Evolutionary conservation across 2,113 vertebrate species (phyloP).

Genomic region (Chloropsis cyanopogon): DNA sequence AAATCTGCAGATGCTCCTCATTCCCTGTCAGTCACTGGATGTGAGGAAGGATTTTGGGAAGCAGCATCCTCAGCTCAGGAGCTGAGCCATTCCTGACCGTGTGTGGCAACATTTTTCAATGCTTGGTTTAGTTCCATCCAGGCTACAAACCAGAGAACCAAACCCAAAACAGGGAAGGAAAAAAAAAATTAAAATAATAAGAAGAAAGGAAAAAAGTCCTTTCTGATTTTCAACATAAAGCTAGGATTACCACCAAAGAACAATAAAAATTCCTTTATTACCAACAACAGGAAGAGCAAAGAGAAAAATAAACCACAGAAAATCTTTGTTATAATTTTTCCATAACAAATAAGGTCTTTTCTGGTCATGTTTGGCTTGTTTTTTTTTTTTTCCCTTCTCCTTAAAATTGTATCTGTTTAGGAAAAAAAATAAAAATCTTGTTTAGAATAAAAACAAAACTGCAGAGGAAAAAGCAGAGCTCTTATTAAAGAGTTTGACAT

Average conservation of each 20-base stretch:
- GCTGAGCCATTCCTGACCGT: not conserved
- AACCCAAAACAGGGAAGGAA: not conserved
- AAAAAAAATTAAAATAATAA: not conserved
- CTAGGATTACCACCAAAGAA: conserved; percentile 58
- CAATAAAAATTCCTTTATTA: conserved; percentile 65
- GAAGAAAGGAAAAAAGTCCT: not conserved
- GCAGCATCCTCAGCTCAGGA: not conserved
- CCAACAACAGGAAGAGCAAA: conserved; percentile 54
- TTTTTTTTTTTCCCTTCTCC: not conserved
- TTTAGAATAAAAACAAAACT: conserved; percentile 59
- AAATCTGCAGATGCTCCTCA: not conserved
- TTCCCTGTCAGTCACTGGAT: not conserved
- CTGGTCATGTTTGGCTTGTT: conserved; percentile 57
- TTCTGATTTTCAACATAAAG: conserved; percentile 59
- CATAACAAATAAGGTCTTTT: conserved; percentile 59
- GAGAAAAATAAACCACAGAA: conserved; percentile 44
- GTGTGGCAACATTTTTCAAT: conserved; percentile 32
- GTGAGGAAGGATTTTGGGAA: not conserved
- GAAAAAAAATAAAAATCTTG: not conserved
- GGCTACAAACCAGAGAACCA: conserved; percentile 50
- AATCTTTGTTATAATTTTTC: conserved; percentile 61
- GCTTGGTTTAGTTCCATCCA: conserved; percentile 44
- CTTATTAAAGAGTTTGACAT: conserved; percentile 58
- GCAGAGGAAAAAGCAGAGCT: conserved; percentile 37
- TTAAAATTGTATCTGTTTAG: conserved; percentile 46